These are phyloP conservation scores for Dipodomys ordii DNA, from an alignment of 2,113 vertebrate species.

Conservation along the genomic window DNA sequence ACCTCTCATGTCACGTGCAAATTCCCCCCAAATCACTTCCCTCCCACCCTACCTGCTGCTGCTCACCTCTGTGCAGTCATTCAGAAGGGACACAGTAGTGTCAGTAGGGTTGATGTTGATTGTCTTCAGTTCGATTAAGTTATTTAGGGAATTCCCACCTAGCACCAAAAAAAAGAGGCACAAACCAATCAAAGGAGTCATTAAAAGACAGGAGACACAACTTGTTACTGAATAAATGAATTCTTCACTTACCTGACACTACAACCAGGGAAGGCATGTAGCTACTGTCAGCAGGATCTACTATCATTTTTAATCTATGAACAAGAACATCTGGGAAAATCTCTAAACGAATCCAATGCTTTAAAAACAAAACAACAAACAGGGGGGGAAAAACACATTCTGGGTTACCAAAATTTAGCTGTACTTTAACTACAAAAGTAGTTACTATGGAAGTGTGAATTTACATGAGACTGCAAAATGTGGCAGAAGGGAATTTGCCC, in stretches of 20 bases:
- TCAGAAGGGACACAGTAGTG: conserved; percentile 94
- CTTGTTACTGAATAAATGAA: not conserved
- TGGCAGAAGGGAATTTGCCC: not conserved
- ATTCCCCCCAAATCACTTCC: not conserved
- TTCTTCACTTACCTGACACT: conserved; percentile 92
- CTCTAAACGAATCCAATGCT: conserved; percentile 99
- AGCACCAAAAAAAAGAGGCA: conserved; percentile 6
- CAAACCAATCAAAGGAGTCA: not conserved
- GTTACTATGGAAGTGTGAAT: not conserved
- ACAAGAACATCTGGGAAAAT: conserved; percentile 97
- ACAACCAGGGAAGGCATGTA: conserved; percentile 99
- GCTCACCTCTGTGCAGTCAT: conserved; percentile 96
- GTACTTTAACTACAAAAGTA: not conserved
- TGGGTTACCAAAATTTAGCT: conserved; percentile 55
- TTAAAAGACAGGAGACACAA: not conserved
- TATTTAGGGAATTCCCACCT: conserved; percentile 98
- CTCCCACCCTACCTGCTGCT: not conserved
- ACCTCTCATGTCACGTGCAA: not conserved
- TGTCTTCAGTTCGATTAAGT: conserved; percentile 97
- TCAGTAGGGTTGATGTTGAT: conserved; percentile 98
- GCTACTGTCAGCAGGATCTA: conserved; percentile 98
- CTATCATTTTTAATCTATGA: conserved; percentile 96
- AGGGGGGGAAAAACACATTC: not conserved
- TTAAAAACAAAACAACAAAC: conserved; percentile 66
- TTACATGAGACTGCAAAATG: not conserved